phyloP scores from a whole-genome alignment of 2,888 invertebrate genomes.

The Leptinotarsa haldemani region DNA sequence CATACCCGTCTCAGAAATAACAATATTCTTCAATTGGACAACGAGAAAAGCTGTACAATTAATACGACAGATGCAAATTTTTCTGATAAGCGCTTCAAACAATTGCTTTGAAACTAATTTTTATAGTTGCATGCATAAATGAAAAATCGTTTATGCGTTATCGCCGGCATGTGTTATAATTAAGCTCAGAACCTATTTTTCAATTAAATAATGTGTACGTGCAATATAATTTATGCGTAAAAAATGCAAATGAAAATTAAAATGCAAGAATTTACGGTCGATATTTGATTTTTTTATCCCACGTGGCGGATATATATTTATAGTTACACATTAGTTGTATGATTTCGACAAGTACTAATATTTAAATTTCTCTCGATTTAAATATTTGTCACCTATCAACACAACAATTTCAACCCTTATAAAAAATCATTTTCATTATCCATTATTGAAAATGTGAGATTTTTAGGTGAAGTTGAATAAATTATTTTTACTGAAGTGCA shows the following conservation, averaged over 20 bases:
- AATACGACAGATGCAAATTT: neutral
- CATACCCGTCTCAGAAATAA: neutral
- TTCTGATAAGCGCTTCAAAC: neutral
- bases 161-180: slow-evolving; percentile 14
- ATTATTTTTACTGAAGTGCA: no score
- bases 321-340: neutral
- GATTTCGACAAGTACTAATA: neutral
- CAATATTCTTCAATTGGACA: neutral
- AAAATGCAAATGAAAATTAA: slow-evolving; percentile 8
- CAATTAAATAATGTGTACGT: slow-evolving; percentile 15
- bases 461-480: no score
- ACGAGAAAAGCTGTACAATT: neutral
- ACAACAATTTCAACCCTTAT: no score
- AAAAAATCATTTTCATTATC: no score
- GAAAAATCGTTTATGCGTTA: slow-evolving; percentile 15
- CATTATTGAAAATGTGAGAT: no score
- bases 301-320: neutral
- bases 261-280: neutral
- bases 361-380: neutral
- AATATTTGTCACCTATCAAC: neutral
- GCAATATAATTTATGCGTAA: neutral
- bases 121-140: slow-evolving; percentile 10
- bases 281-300: neutral
- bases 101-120: slow-evolving; percentile 5
- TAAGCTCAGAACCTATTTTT: slow-evolving; percentile 8